Evolutionary conservation across 1,140 invertebrate genomes (phyloP).

Genomic region (Saccostrea cuccullata): DNA sequence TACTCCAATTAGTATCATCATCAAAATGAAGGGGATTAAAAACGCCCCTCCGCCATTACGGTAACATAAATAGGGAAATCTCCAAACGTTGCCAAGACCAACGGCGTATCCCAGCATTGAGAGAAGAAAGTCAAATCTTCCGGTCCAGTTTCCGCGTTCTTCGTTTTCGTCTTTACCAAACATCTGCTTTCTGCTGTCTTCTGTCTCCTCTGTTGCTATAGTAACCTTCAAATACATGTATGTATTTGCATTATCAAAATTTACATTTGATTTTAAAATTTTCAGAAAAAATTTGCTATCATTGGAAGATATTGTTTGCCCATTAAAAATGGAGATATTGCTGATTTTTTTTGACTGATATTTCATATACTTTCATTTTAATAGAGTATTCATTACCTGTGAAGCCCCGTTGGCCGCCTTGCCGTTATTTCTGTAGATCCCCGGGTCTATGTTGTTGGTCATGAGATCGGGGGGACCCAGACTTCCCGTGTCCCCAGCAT

Average conservation of each 20-base stretch:
- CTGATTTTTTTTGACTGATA: too few relatives aligned
- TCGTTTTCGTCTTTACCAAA: slow-evolving; percentile 72
- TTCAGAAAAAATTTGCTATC: too few relatives aligned
- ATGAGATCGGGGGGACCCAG: slow-evolving; percentile 6
- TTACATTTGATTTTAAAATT: too few relatives aligned
- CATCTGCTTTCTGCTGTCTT: slow-evolving; percentile 59
- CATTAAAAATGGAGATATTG: too few relatives aligned
- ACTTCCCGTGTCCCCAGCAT: background rate
- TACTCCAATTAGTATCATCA: slow-evolving; percentile 84
- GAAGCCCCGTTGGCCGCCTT: background rate
- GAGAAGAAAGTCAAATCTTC: slow-evolving; percentile 93
- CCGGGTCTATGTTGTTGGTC: slow-evolving; percentile 14
- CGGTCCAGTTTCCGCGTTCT: slow-evolving; percentile 91
- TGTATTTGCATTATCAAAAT: background rate
- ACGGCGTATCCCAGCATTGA: slow-evolving; percentile 94
- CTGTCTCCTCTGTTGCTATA: slow-evolving; percentile 55
- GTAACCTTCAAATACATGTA: slow-evolving; percentile 54
- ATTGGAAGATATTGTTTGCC: too few relatives aligned
- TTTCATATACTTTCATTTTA: too few relatives aligned
- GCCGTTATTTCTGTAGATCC: background rate
- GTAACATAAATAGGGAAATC: slow-evolving; percentile 87
- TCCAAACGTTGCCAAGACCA: slow-evolving; percentile 94
- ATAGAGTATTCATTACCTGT: background rate
- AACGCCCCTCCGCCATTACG: slow-evolving; percentile 82
- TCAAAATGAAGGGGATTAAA: slow-evolving; percentile 84